These are phyloP conservation scores for Tragelaphus buxtoni DNA, from an alignment of 2,113 vertebrate species.

Conservation along the genomic window DNA sequence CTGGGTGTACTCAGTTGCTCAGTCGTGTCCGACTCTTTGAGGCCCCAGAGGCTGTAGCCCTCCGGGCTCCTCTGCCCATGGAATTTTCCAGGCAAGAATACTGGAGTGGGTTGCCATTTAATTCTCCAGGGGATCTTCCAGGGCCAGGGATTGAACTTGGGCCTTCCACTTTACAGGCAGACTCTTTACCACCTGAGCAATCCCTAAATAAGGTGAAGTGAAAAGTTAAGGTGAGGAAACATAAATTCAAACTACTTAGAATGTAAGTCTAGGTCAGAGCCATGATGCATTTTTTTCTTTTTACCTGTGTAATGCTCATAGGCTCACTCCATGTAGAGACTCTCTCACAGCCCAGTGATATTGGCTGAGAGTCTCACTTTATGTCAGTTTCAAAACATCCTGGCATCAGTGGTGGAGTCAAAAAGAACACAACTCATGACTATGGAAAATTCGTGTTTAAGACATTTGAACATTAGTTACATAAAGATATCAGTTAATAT, in stretches of 20 bases:
- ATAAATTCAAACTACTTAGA: background rate
- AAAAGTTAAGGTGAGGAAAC: background rate
- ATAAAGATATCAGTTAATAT: background rate
- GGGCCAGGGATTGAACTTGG: fast-evolving
- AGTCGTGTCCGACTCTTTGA: background rate
- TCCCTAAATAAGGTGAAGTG: background rate
- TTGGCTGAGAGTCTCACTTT: background rate
- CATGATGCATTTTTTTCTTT: background rate
- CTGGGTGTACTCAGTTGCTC: fast-evolving
- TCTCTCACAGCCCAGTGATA: background rate
- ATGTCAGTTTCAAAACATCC: background rate
- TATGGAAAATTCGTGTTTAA: background rate
- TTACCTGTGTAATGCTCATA: background rate
- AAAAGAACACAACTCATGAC: background rate
- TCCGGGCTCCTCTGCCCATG: background rate
- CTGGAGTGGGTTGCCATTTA: background rate
- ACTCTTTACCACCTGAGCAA: background rate
- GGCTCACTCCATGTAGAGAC: background rate
- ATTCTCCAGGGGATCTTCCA: background rate
- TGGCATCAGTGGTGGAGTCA: background rate
- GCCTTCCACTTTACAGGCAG: background rate
- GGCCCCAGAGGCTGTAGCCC: background rate
- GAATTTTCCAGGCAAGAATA: background rate
- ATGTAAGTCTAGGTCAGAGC: background rate
- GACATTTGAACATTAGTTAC: background rate